Base-by-base conservation (phyloP, 2,113 vertebrate species). In the Vireo altiloquus region DNA sequence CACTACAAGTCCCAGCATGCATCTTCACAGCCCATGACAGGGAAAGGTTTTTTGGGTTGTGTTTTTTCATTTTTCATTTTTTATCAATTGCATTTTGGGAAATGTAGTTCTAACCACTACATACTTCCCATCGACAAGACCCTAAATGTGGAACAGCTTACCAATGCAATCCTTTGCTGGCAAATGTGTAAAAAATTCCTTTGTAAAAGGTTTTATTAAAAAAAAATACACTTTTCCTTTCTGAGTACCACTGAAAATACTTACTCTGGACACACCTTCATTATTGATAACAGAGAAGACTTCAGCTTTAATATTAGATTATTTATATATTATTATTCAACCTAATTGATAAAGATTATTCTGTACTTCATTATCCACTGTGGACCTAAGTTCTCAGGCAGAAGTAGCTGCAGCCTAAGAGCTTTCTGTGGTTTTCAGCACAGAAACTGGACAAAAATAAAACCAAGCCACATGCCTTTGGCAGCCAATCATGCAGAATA, bases 371-470 rank as follows among this genome's bases (percentile, higher is more conserved):
- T 85, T 82, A 66, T n/a, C 12, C 9, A 77, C 42, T 54, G 23
- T 47, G 33, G 39, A 74, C 63, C 66, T 64, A 85, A 79, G 72
- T 65, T 94, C 44, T 39, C 39, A 63, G 18, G 42, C 42, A 78
- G 53, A 70, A 80, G 25, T 13, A 75, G 9, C 24, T 87, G 22
- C 23, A 71, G 14, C 49, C 64, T 92, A 92, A 95, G 92, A 92
- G 86, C 56, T 84, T 95, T 95, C 49, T 90, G 85, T 54, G 75
- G 78, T 88, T 94, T 93, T 81, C 85, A 93, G 42, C 37, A 65
- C 18, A 92, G 71, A 91, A 88, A 50, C 31, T 75, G 42, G 3
- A 33, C 3, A 33, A 28, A 11, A 77, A 64, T 37, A 53, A 37
- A 7, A 0, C 7, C 33, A 16, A 40, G 44, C 33, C 61, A 69